Percentiles rank a stretch among this genome's conserved stretches.
Evolutionary conservation across 2,797 vertebrate genomes (phyloP).

Genomic region (Jordanella pulchra): DNA sequence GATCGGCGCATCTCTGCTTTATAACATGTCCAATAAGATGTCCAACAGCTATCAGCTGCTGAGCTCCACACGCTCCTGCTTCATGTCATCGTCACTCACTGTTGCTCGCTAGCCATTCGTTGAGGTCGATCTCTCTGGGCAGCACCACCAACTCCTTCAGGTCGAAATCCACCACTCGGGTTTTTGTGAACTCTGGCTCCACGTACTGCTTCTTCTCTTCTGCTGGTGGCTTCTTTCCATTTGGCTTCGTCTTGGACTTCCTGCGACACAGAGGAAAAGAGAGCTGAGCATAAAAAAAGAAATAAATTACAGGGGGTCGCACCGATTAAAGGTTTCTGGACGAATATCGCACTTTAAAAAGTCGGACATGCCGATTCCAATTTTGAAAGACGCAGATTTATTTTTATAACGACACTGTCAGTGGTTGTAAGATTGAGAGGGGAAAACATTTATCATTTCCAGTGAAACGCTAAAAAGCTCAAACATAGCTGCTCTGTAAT

Average conservation of each 20-base stretch:
- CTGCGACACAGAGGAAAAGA: conserved; percentile 66
- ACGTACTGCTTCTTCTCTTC: conserved; percentile 98
- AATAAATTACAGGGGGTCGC: no score
- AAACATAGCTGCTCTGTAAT: no score
- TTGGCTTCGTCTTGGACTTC: conserved; percentile 99
- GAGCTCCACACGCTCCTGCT: background rate
- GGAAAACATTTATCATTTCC: no score
- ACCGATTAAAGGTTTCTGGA: no score
- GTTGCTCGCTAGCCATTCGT: conserved; percentile 99
- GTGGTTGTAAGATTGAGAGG: no score
- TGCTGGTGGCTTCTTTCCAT: conserved; percentile 92
- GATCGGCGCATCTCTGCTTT: no score
- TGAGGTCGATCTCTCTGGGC: conserved; percentile 97
- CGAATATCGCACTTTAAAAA: no score
- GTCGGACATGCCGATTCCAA: no score
- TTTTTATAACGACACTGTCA: no score
- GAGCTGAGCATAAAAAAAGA: background rate
- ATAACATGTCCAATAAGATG: background rate
- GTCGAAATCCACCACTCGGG: conserved; percentile 93
- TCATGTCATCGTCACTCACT: conserved; percentile 82
- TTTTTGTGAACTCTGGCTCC: conserved; percentile 92
- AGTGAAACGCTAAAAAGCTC: no score
- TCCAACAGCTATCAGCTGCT: background rate
- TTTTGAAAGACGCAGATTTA: no score
- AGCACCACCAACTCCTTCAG: conserved; percentile 96